These are phyloP conservation scores for Bilobella aurantiaca DNA, from an alignment of 1,140 invertebrate species.

Conservation along the genomic window DNA sequence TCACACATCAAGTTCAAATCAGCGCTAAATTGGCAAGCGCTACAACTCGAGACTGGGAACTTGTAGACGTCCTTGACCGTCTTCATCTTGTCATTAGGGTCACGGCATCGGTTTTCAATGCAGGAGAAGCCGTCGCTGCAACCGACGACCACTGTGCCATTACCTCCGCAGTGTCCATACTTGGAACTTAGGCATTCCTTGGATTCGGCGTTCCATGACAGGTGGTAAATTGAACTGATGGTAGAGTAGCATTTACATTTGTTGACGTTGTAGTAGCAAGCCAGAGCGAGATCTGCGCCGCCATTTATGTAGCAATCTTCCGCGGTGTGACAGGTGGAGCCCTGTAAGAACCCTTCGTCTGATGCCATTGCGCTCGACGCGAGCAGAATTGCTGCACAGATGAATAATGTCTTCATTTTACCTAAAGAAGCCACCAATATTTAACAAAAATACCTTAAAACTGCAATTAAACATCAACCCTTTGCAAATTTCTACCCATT, in stretches of 20 bases:
- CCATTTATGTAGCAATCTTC: background rate
- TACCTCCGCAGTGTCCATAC: background rate
- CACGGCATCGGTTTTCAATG: background rate
- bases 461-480: too few species aligned
- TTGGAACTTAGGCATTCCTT: background rate
- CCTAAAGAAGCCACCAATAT: too few species aligned
- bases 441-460: too few species aligned
- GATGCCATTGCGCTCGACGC: background rate
- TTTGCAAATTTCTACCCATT: too few species aligned
- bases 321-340: background rate
- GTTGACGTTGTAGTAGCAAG: slow-evolving; percentile 1
- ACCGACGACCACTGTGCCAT: background rate
- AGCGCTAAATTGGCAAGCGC: background rate
- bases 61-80: background rate
- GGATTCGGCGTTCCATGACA: background rate
- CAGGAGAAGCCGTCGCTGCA: background rate
- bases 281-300: background rate
- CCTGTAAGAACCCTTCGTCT: background rate
- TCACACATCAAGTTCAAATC: background rate
- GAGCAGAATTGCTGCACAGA: background rate
- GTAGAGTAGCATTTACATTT: background rate
- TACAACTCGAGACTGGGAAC: background rate
- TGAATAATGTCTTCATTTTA: background rate
- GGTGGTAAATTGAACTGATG: background rate
- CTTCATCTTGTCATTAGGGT: background rate